phyloP scores from a whole-genome alignment of 2,113 vertebrate species.

The Tachysurus fulvidraco region DNA sequence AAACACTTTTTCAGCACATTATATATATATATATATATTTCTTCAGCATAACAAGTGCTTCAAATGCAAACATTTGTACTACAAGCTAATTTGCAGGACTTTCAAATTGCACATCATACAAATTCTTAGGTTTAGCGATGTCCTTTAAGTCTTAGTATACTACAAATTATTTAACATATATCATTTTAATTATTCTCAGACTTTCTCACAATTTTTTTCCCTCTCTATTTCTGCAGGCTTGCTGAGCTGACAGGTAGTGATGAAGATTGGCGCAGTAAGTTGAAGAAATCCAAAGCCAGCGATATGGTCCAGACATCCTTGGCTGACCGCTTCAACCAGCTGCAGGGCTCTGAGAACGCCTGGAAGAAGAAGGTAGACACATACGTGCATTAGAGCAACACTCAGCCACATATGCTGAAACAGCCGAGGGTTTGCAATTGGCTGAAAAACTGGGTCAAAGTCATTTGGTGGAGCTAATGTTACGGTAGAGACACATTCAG shows the following conservation, averaged over 20 bases:
- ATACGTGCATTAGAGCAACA: neutral
- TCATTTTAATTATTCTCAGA: neutral
- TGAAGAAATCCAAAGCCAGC: constrained; percentile 60
- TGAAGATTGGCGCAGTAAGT: constrained; percentile 52
- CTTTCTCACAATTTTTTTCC: neutral
- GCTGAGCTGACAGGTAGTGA: constrained; percentile 58
- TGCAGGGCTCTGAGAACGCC: constrained; percentile 70
- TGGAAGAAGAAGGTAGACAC: constrained; percentile 76
- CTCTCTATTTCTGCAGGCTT: constrained; percentile 57
- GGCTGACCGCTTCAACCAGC: constrained; percentile 72
- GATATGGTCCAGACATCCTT: constrained; percentile 62
- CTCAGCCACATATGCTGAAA: neutral
- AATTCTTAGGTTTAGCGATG: neutral
- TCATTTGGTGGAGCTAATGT: constrained; percentile 26
- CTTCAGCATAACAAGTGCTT: neutral
- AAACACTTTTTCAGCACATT: neutral
- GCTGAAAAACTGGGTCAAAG: constrained; percentile 27
- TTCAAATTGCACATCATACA: neutral
- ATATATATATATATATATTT: neutral
- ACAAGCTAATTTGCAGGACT: neutral
- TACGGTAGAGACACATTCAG: neutral
- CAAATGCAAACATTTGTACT: neutral
- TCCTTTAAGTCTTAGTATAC: neutral
- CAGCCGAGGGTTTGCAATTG: neutral
- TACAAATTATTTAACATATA: neutral